These are phyloP conservation scores for Agapornis roseicollis DNA, from an alignment of 2,113 vertebrate species.

Conservation along the genomic window DNA sequence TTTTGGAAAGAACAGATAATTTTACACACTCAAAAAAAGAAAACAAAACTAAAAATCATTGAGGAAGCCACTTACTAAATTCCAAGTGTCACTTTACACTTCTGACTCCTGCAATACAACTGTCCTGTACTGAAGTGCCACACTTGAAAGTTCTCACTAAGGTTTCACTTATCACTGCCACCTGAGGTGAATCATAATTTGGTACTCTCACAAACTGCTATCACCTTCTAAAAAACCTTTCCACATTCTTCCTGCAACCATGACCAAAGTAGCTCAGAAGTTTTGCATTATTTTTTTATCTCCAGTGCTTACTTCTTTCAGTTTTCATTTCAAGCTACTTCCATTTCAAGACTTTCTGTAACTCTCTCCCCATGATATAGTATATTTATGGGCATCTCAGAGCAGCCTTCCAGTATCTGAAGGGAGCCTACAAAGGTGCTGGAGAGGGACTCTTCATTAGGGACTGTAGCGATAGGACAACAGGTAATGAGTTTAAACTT, in stretches of 20 bases:
- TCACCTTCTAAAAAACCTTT: not conserved
- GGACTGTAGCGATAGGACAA: not conserved
- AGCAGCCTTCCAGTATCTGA: not conserved
- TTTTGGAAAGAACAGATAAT: not conserved
- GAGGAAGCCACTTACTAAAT: not conserved
- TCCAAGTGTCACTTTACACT: not conserved
- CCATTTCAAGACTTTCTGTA: not conserved
- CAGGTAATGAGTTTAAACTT: not conserved
- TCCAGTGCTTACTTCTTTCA: not conserved
- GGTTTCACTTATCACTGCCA: not conserved
- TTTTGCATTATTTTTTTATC: not conserved
- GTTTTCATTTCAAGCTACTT: not conserved
- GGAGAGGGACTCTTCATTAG: not conserved
- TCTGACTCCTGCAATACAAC: not conserved
- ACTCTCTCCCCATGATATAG: not conserved
- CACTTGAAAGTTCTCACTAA: not conserved
- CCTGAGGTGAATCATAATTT: not conserved
- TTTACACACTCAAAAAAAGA: not conserved
- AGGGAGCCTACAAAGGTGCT: not conserved
- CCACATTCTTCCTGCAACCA: not conserved
- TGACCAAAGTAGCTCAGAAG: not conserved
- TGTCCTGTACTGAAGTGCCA: not conserved
- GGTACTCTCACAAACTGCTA: not conserved
- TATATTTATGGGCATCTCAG: not conserved
- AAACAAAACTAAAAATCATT: no score